A percentile compares a stretch with the other conserved stretches of the same genome.
Evolutionary conservation across 2,888 invertebrate genomes (phyloP).

Genomic region (Atherix ibis): DNA sequence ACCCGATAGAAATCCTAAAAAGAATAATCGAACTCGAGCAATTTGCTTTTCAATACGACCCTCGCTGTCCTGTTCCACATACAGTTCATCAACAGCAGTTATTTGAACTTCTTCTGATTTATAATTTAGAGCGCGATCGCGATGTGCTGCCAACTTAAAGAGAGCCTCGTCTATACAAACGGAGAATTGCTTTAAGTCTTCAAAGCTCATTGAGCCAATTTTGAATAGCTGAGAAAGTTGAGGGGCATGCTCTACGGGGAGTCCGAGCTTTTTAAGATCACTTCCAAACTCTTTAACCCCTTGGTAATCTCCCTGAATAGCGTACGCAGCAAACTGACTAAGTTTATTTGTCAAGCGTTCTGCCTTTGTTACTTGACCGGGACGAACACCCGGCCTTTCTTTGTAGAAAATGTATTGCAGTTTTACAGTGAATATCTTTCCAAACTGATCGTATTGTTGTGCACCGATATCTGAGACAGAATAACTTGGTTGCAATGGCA

Average conservation of each 20-base stretch:
- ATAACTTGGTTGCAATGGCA: conserved; percentile 87
- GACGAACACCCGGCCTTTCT: conserved; percentile 89
- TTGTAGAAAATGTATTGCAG: conserved; percentile 93
- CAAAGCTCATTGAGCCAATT: conserved; percentile 75
- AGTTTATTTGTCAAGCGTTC: conserved; percentile 80
- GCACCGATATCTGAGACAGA: conserved; percentile 88
- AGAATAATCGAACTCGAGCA: conserved; percentile 87
- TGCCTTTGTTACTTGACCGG: conserved; percentile 87
- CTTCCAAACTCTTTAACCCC: conserved; percentile 88
- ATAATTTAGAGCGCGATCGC: conserved; percentile 78
- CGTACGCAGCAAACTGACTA: conserved; percentile 85
- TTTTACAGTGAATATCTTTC: conserved; percentile 97
- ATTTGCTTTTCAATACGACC: conserved; percentile 79
- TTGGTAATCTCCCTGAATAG: conserved; percentile 85
- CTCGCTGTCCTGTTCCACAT: conserved; percentile 73
- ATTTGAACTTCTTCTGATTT: conserved; percentile 95
- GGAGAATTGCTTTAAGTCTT: conserved; percentile 85
- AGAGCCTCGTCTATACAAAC: conserved; percentile 84
- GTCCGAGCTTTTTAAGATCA: conserved; percentile 79
- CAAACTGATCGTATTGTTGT: conserved; percentile 97
- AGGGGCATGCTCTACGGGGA: conserved; percentile 95
- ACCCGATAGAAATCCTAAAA: conserved; percentile 89
- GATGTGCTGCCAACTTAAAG: conserved; percentile 66
- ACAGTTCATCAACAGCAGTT: conserved; percentile 82
- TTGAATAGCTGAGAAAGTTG: conserved; percentile 92